Evolutionary conservation across 2,888 invertebrate genomes (phyloP).

Genomic region (Cetonia aurata): DNA sequence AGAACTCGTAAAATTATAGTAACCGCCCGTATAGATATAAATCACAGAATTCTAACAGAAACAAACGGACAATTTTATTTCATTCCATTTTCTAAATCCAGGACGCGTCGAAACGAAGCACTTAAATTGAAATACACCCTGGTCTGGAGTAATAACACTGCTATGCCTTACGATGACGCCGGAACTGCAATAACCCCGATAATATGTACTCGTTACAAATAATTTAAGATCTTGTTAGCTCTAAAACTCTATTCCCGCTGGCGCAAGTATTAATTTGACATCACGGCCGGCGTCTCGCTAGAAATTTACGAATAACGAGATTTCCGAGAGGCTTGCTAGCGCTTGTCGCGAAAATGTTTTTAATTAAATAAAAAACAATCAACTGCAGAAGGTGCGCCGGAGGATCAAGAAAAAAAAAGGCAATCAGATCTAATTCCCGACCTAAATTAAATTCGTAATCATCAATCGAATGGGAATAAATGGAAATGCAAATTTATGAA

Average conservation of each 20-base stretch:
- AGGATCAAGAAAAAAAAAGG: slow-evolving; percentile 7
- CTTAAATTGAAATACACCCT: slow-evolving; percentile 13
- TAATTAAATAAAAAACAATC: slow-evolving; percentile 40
- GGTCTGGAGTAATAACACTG: neutral
- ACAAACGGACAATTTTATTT: no score
- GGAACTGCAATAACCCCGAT: slow-evolving; percentile 30
- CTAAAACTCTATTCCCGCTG: slow-evolving; percentile 29
- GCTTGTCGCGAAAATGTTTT: slow-evolving; percentile 33
- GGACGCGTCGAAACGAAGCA: no score
- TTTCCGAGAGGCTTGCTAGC: slow-evolving; percentile 19
- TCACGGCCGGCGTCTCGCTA: slow-evolving; percentile 10
- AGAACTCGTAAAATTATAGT: no score
- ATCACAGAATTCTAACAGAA: no score
- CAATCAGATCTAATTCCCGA: slow-evolving; percentile 32
- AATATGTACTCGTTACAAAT: slow-evolving; percentile 19
- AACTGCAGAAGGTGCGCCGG: slow-evolving; percentile 23
- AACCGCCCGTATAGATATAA: no score
- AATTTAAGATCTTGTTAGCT: slow-evolving; percentile 25
- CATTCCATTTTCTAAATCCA: no score
- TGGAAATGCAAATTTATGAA: slow-evolving; percentile 7
- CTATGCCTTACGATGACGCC: neutral
- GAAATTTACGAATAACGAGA: slow-evolving; percentile 33
- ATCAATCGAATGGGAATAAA: slow-evolving; percentile 15
- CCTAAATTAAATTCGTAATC: slow-evolving; percentile 25
- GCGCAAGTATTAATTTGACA: slow-evolving; percentile 27